Evolutionary conservation across 2,888 invertebrate genomes (phyloP).

Genomic region (Heliconius aoede): DNA sequence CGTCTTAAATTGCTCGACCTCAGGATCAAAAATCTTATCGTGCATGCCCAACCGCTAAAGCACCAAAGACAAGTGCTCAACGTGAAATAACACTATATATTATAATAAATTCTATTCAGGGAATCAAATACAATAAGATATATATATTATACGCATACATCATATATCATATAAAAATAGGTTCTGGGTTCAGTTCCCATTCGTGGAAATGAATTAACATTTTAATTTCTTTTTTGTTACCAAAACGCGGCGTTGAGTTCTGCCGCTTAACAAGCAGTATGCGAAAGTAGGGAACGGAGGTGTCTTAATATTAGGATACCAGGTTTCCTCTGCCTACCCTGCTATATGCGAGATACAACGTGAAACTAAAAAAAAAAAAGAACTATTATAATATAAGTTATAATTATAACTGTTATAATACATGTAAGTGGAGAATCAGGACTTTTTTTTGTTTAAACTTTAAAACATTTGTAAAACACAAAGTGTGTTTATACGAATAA

Average conservation of each 20-base stretch:
- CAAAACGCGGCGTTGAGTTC: too few species aligned
- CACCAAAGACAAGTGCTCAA: not conserved
- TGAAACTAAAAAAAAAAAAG: too few species aligned
- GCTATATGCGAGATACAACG: too few species aligned
- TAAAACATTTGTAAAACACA: not conserved
- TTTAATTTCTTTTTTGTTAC: too few species aligned
- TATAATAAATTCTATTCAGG: conserved; percentile 12
- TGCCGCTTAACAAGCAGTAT: too few species aligned
- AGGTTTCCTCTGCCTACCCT: too few species aligned
- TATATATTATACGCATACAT: not conserved
- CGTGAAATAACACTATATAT: not conserved
- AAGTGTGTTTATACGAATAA: not conserved
- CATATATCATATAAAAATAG: not conserved
- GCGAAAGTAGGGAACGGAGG: too few species aligned
- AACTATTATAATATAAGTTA: too few species aligned
- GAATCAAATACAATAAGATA: too few species aligned
- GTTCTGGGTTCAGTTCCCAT: too few species aligned
- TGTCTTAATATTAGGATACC: too few species aligned
- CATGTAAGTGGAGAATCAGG: not conserved
- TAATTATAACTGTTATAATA: not conserved
- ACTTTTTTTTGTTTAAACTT: not conserved
- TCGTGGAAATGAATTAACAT: too few species aligned
- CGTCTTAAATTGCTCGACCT: conserved; percentile 16
- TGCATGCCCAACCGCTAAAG: conserved; percentile 16
- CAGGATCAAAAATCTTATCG: conserved; percentile 16